Conservation (phyloP, 2,888 invertebrate species). For the Clusia tigrina region DNA sequence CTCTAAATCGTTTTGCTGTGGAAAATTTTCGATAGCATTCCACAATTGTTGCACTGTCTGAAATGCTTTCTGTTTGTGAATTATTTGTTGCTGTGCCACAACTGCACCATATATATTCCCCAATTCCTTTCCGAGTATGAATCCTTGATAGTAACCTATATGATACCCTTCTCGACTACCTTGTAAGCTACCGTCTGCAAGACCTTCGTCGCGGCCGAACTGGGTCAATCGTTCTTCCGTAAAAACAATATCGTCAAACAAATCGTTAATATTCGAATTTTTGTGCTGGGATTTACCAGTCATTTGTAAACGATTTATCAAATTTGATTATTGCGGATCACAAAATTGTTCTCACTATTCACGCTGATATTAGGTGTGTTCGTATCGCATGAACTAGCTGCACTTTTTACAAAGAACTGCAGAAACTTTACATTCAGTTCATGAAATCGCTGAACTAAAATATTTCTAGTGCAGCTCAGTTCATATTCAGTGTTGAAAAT, state of each 20-base stretch:
- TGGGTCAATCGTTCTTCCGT: conserved; percentile 73
- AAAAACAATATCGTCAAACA: conserved; percentile 75
- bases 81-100: conserved; percentile 67
- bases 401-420: too few species aligned
- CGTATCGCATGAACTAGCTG: too few species aligned
- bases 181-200: conserved; percentile 68
- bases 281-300: too few species aligned
- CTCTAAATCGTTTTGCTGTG: conserved; percentile 71
- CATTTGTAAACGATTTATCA: too few species aligned
- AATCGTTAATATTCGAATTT: conserved; percentile 81
- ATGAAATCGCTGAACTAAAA: too few species aligned
- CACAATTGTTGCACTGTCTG: conserved; percentile 69
- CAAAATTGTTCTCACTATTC: too few species aligned
- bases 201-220: conserved; percentile 75
- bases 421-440: too few species aligned
- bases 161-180: conserved; percentile 71
- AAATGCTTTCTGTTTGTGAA: conserved; percentile 67
- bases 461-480: too few species aligned
- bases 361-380: too few species aligned
- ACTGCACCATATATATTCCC: conserved; percentile 76
- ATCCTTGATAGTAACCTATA: conserved; percentile 79
- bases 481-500: too few species aligned
- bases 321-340: too few species aligned
- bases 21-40: conserved; percentile 71
- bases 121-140: conserved; percentile 78